Base-by-base conservation (phyloP, 2,113 vertebrate genomes). In the Macrotus californicus region DNA sequence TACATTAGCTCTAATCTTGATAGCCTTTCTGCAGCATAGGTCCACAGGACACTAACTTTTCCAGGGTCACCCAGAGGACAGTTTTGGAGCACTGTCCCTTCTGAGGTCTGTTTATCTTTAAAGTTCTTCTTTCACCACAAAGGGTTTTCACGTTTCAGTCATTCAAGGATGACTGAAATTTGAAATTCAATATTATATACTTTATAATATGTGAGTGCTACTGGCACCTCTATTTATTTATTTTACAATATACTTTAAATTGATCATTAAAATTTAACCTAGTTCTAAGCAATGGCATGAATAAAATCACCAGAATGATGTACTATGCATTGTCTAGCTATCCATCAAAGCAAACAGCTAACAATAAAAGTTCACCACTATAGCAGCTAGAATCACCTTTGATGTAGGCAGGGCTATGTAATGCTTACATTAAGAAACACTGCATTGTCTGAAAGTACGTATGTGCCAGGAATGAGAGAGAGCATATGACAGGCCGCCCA, bases 251-350 rank as follows among this genome's bases (percentile, higher is more conserved):
- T 21, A 7, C 34, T 91, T 96, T 77, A 77, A 87, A 39, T 87
- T 86, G 39, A 92, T 61, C 72, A 95, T 80, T 69, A 79, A 86
- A 86, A 59, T 52, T n/a, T 52, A 96, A 89, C 75, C n/a, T 41
- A n/a, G 7, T 36, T 85, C 43, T 69, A 89, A 59, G 61, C 77
- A 87, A 61, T n/a, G 64, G 21, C n/a, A 24, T 36, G 36, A 86
- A 76, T 81, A 73, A 77, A 77, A 86, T 41, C 48, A 59, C 18
- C 1, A 46, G 67, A 81, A 34, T 67, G 46, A 86, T 66, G 26
- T 29, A 43, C 11, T 41, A 82, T 80, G 41, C 14, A 59, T 73
- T 69, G 16, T 77, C 90, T n/a, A 66, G 34, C 75, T 79, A 67
- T 70, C 41, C 48, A 94, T 79, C n/a, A 50, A 84, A 95, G 90